Evolutionary conservation across 2,888 invertebrate species (phyloP).

Genomic region (Parnassius smintheus): DNA sequence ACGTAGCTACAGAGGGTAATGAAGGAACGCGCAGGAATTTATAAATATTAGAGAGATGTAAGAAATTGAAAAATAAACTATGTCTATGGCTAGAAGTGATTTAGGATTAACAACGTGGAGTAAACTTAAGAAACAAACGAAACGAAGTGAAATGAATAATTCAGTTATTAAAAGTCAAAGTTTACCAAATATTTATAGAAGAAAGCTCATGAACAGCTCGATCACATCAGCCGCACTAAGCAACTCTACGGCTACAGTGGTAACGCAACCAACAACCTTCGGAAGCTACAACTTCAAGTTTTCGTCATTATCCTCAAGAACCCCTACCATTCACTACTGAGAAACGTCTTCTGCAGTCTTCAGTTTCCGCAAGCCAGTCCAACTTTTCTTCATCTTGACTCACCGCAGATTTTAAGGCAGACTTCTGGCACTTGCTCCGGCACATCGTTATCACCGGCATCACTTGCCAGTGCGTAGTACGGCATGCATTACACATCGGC

Average conservation of each 20-base stretch:
- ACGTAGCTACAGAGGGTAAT: conserved; percentile 70
- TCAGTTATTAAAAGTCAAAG: conserved; percentile 88
- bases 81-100: conserved; percentile 93
- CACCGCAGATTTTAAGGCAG: too few species aligned
- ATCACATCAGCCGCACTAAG: conserved; percentile 81
- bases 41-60: conserved; percentile 79
- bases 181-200: conserved; percentile 86
- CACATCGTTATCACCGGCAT: too few species aligned
- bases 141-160: conserved; percentile 79
- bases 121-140: conserved; percentile 88
- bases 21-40: conserved; percentile 81
- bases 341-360: too few species aligned
- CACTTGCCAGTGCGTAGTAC: too few species aligned
- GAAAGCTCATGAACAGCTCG: conserved; percentile 75
- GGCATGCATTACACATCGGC: too few species aligned
- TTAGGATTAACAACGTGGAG: conserved; percentile 95
- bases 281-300: too few species aligned
- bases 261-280: too few species aligned
- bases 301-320: too few species aligned
- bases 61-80: conserved; percentile 75
- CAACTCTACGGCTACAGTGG: conserved; percentile 81
- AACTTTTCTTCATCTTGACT: too few species aligned
- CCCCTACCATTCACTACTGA: too few species aligned
- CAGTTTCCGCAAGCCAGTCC: too few species aligned
- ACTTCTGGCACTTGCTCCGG: too few species aligned